These are phyloP conservation scores for Galaxias olidus DNA, from an alignment of 2,797 vertebrate genomes.

Conservation along the genomic window DNA sequence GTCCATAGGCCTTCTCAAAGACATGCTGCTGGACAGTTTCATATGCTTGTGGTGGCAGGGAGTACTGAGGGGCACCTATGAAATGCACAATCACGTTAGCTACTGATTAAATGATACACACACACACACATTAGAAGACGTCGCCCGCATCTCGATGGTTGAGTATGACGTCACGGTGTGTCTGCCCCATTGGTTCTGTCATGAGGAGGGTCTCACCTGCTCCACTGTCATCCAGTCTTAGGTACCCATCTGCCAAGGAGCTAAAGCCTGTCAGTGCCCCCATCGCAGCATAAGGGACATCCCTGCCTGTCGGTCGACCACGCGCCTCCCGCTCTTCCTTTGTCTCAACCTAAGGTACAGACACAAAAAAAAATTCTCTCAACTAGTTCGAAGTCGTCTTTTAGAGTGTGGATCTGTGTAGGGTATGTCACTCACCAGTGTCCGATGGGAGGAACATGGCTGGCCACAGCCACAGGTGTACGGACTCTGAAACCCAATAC, in stretches of 20 bases:
- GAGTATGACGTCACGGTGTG: no score
- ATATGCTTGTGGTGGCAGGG: not conserved
- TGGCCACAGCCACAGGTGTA: conserved; percentile 87
- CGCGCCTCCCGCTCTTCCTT: conserved; percentile 80
- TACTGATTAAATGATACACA: not conserved
- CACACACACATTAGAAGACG: not conserved
- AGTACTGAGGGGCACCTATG: conserved; percentile 3
- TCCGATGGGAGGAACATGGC: conserved; percentile 80
- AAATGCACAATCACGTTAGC: not conserved
- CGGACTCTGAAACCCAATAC: conserved; percentile 82
- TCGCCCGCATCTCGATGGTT: no score
- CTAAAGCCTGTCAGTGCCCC: conserved; percentile 90
- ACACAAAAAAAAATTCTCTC: conserved; percentile 5
- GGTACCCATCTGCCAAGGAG: conserved; percentile 86
- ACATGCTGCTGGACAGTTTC: not conserved
- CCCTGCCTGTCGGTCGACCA: conserved; percentile 79
- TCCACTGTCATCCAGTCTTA: conserved; percentile 77
- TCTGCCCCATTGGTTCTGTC: not conserved
- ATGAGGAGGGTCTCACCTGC: conserved; percentile 62
- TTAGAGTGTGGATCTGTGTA: not conserved
- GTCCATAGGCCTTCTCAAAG: conserved; percentile 15
- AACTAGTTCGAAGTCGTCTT: not conserved
- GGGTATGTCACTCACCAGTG: conserved; percentile 67
- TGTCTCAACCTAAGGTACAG: conserved; percentile 84
- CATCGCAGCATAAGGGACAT: conserved; percentile 88